Percentiles rank a stretch among this genome's conserved stretches.
Evolutionary conservation across 1,140 invertebrate species (phyloP).

Genomic region (Bombus pyrosoma): DNA sequence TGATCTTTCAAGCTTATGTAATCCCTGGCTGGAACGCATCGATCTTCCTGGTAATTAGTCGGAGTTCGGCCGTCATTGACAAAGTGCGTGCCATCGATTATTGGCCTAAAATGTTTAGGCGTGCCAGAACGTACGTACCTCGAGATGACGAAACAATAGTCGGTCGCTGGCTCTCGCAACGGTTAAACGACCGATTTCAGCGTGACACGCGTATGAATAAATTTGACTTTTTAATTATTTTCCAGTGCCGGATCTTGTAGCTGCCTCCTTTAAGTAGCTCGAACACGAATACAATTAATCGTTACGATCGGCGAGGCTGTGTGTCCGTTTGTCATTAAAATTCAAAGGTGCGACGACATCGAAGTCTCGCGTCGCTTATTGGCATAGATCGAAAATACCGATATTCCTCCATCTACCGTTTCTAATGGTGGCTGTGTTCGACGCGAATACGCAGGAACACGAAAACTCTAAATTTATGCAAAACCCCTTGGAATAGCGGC

Average conservation of each 20-base stretch:
- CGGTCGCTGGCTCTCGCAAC: background rate
- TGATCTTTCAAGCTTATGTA: constrained; percentile 53
- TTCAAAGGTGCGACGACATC: constrained; percentile 2
- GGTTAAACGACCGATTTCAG: background rate
- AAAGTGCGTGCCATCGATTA: constrained; percentile 63
- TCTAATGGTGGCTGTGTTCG: background rate
- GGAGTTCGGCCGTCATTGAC: constrained; percentile 53
- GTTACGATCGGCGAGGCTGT: background rate
- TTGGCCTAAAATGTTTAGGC: constrained; percentile 49
- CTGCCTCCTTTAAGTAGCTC: constrained; percentile 8
- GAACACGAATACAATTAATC: constrained; percentile 36
- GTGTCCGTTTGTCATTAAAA: constrained; percentile 22
- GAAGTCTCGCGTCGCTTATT: background rate
- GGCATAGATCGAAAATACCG: constrained; percentile 20
- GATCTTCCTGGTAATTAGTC: constrained; percentile 64
- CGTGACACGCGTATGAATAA: constrained; percentile 34
- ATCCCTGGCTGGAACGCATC: constrained; percentile 50
- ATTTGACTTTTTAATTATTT: constrained; percentile 50
- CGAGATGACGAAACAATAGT: constrained; percentile 55
- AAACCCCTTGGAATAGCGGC: background rate
- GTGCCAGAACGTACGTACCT: constrained; percentile 17
- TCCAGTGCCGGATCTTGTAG: constrained; percentile 10
- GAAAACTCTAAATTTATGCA: constrained; percentile 6
- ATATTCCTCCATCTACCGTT: background rate
- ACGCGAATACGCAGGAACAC: background rate